phyloP scores from a whole-genome alignment of 2,888 invertebrate genomes.

The Parasteatoda lunata region DNA sequence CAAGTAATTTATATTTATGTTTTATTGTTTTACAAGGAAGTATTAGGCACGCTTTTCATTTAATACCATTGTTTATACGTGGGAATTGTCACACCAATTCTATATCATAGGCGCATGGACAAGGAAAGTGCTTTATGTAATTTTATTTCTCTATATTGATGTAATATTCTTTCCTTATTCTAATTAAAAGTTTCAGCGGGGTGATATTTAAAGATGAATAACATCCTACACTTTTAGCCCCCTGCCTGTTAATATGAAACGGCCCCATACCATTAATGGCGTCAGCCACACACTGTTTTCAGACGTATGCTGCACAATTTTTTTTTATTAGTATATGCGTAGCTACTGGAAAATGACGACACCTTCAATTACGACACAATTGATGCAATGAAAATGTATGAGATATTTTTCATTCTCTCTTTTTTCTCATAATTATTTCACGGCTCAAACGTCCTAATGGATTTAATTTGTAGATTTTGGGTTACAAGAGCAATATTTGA shows the following conservation, averaged over 20 bases:
- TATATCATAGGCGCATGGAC: neutral
- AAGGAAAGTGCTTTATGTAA: slow-evolving; percentile 17
- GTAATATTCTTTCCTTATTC: slow-evolving; percentile 20
- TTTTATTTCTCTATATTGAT: neutral
- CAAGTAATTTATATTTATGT: no score
- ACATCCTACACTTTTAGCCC: slow-evolving; percentile 7
- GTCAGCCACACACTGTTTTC: neutral
- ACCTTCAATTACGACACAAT: neutral
- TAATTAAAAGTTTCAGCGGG: slow-evolving; percentile 30
- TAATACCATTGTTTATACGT: neutral
- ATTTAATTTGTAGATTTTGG: neutral
- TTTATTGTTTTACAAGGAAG: no score
- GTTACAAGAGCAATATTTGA: neutral
- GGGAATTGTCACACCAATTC: neutral
- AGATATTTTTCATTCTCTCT: neutral
- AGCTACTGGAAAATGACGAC: neutral
- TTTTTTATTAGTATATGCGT: neutral
- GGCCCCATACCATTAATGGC: slow-evolving; percentile 19
- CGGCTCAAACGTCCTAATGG: neutral
- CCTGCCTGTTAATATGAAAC: neutral
- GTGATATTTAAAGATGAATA: neutral
- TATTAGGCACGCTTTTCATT: no score
- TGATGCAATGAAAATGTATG: neutral
- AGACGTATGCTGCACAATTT: neutral
- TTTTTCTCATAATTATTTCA: neutral